These are phyloP conservation scores for Geotrypetes seraphini DNA, from an alignment of 2,797 vertebrate genomes.

Conservation along the genomic window DNA sequence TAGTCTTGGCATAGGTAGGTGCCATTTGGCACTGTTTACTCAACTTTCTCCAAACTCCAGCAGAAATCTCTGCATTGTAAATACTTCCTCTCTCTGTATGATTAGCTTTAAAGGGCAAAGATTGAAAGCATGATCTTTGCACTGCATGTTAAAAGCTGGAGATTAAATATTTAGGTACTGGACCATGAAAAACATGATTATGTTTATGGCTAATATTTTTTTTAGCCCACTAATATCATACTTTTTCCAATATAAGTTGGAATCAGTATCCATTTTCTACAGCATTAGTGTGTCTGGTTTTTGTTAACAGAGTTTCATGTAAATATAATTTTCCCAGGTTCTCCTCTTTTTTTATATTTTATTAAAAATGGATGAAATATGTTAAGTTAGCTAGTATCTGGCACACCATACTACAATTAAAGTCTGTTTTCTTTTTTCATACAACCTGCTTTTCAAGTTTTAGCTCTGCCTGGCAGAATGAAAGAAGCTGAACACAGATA, in stretches of 20 bases:
- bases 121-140: conserved; percentile 29
- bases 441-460: conserved; percentile 1
- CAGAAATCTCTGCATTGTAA: conserved; percentile 1
- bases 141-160: conserved; percentile 20
- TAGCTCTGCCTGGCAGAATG: conserved; percentile 9
- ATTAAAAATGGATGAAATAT: conserved; percentile 10
- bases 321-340: conserved; percentile 15
- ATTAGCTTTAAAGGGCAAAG: conserved; percentile 25
- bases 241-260: conserved; percentile 16
- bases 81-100: conserved; percentile 12
- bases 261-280: conserved; percentile 3
- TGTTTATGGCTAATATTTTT: conserved; percentile 27
- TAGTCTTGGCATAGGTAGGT: no score
- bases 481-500: conserved; percentile 6
- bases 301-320: conserved; percentile 5
- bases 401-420: background rate
- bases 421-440: conserved; percentile 3
- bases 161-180: conserved; percentile 21
- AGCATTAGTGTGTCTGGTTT: conserved; percentile 5
- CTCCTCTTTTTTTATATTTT: conserved; percentile 7
- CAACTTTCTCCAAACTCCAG: conserved; percentile 16
- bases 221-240: conserved; percentile 16
- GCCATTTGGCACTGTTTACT: conserved; percentile 23
- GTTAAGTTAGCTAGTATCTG: conserved; percentile 1
- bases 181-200: conserved; percentile 29